Evolutionary conservation across 2,888 invertebrate genomes (phyloP), one percentile per base, ranked within the genome.

Genomic region (Lasioglossum figueresi): DNA sequence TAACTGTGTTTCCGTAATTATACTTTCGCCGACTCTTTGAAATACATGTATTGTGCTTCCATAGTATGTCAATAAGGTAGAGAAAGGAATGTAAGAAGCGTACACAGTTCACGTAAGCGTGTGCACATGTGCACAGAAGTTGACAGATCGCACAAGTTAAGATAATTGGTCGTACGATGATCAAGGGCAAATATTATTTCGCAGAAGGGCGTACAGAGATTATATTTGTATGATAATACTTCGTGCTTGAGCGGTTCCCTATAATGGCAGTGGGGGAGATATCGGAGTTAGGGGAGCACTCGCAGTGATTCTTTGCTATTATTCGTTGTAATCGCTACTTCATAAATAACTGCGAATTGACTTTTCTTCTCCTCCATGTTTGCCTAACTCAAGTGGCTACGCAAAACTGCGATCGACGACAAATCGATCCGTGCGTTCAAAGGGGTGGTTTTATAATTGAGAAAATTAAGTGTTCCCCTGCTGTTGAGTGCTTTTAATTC

Each of bases 181-280:
- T 87, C 84, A 78, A 59, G 87, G 70, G 83, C 90, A 91, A 91
- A 91, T 90, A 91, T 91, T 90, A 91, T 91, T 91, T 88, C 82
- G 81, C 76, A 45, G 75, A 79, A 76, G 84, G 85, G 84, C 77
- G 86, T 76, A 73, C 72, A 80, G 82, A 89, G 88, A 91, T 91
- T 91, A 91, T 91, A 91, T 91, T 91, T 91, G 88, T 90, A 90
- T 91, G 90, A 91, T 91, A 91, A 91, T 91, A 89, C 91, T 85
- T 84, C 83, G 80, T 68, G 85, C 88, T 86, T 72, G 84, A 31
- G 43, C 74, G 87, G 77, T 74, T 86, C 82, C 70, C 68, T 82
- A 88, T 83, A 91, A 88, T 84, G 81, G 86, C 75, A 76, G 77
- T 74, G 80, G 85, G 81, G 90, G 88, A 81, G 70, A 71, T 76